Conservation (phyloP, 2,113 vertebrate genomes). For the Etia nguti region DNA sequence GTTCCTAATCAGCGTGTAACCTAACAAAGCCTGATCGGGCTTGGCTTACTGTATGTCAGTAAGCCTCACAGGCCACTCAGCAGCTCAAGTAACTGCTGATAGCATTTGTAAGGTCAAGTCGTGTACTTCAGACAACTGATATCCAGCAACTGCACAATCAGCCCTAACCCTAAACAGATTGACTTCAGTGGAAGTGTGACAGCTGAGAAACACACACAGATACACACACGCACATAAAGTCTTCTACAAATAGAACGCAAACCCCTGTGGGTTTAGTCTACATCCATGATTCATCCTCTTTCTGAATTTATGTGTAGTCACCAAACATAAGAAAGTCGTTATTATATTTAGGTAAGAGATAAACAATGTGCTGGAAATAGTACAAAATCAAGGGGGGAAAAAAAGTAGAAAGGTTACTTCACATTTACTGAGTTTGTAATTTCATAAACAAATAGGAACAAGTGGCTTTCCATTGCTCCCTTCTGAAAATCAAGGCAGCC, state of each 20-base stretch:
- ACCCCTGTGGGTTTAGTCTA: background rate
- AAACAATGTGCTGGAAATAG: background rate
- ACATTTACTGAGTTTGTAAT: background rate
- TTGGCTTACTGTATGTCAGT: slow-evolving; percentile 32
- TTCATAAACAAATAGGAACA: background rate
- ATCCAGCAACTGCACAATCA: slow-evolving; percentile 54
- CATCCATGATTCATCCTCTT: background rate
- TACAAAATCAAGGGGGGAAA: background rate
- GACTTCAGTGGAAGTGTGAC: slow-evolving; percentile 37
- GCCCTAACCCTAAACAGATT: slow-evolving; percentile 58
- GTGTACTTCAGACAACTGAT: slow-evolving; percentile 47
- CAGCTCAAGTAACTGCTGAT: slow-evolving; percentile 55
- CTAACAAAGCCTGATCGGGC: slow-evolving; percentile 12
- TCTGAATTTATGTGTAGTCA: background rate
- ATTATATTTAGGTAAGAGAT: background rate
- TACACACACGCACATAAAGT: background rate
- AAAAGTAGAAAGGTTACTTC: background rate
- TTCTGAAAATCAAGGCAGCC: background rate
- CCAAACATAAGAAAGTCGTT: background rate
- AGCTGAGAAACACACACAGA: slow-evolving; percentile 12
- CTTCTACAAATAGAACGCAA: background rate
- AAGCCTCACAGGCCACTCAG: slow-evolving; percentile 32
- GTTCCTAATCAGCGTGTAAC: slow-evolving; percentile 20
- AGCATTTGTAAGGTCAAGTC: slow-evolving; percentile 53
- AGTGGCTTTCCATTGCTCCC: background rate